phyloP scores from a whole-genome alignment of 1,140 invertebrate genomes.

The Macrocentrus cingulum region DNA sequence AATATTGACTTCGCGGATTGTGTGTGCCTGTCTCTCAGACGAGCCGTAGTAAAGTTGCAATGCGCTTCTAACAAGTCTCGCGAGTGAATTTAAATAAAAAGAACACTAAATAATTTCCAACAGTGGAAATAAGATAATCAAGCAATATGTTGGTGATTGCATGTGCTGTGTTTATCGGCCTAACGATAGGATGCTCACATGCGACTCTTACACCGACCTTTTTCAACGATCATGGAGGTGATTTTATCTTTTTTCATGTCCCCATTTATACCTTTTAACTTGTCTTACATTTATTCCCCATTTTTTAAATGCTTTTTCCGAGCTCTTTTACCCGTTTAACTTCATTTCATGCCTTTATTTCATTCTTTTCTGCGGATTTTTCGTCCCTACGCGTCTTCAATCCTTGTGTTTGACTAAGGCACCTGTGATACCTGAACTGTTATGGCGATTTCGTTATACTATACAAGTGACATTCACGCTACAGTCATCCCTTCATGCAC shows the following conservation, averaged over 20 bases:
- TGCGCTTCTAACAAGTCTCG: constrained; percentile 35
- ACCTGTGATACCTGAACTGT: constrained; percentile 33
- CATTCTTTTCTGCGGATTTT: not conserved
- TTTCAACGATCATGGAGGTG: constrained; percentile 56
- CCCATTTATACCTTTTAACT: constrained; percentile 3
- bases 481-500: not conserved
- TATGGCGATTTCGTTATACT: constrained; percentile 6
- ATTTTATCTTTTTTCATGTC: constrained; percentile 38
- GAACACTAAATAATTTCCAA: not conserved
- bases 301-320: not conserved
- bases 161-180: constrained; percentile 43
- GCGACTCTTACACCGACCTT: constrained; percentile 48
- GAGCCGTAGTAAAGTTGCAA: constrained; percentile 36
- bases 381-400: not conserved
- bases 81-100: not conserved
- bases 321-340: not conserved
- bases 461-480: constrained; percentile 6
- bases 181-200: constrained; percentile 48
- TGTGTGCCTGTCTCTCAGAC: constrained; percentile 45
- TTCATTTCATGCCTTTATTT: not conserved
- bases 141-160: constrained; percentile 43
- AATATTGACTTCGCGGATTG: constrained; percentile 56
- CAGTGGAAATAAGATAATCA: constrained; percentile 19
- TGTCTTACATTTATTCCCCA: constrained; percentile 5
- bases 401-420: constrained; percentile 7